phyloP scores from a whole-genome alignment of 2,888 invertebrate species.

The Plemyria rubiginata region DNA sequence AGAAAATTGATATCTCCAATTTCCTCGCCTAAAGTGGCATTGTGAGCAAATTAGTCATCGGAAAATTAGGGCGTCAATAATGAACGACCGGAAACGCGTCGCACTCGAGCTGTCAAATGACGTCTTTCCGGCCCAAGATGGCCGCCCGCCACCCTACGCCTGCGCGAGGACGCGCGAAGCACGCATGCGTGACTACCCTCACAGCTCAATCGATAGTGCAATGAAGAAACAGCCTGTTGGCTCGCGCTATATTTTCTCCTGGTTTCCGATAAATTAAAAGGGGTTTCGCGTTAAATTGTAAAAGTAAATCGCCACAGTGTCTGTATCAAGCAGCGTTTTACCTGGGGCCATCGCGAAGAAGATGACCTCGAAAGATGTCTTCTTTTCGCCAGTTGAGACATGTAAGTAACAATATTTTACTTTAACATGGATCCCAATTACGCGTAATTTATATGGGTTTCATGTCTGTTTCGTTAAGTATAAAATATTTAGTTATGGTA shows the following conservation, averaged over 20 bases:
- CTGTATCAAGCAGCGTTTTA: constrained; percentile 75
- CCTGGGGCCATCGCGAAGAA: constrained; percentile 78
- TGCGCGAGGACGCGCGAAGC: constrained; percentile 40
- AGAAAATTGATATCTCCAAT: constrained; percentile 29
- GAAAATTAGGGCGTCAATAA: constrained; percentile 42
- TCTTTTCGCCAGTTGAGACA: constrained; percentile 84
- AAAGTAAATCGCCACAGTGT: constrained; percentile 69
- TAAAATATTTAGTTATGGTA: not conserved
- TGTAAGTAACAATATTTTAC: constrained; percentile 61
- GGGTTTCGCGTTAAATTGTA: constrained; percentile 54
- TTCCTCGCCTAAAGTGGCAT: constrained; percentile 28
- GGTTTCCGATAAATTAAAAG: constrained; percentile 53
- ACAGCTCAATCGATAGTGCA: constrained; percentile 75
- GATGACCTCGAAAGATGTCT: constrained; percentile 83
- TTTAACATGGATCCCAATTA: constrained; percentile 38
- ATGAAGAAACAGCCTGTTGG: constrained; percentile 78
- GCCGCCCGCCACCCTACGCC: constrained; percentile 40
- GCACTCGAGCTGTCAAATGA: constrained; percentile 70
- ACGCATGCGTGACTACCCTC: constrained; percentile 68
- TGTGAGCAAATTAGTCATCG: constrained; percentile 38
- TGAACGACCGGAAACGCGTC: constrained; percentile 44
- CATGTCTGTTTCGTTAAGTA: not conserved
- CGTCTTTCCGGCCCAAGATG: constrained; percentile 67
- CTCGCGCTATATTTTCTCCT: constrained; percentile 62
- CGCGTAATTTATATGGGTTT: constrained; percentile 36